Conservation (phyloP, 2,797 vertebrate species). For the Eulemur coronatus region DNA sequence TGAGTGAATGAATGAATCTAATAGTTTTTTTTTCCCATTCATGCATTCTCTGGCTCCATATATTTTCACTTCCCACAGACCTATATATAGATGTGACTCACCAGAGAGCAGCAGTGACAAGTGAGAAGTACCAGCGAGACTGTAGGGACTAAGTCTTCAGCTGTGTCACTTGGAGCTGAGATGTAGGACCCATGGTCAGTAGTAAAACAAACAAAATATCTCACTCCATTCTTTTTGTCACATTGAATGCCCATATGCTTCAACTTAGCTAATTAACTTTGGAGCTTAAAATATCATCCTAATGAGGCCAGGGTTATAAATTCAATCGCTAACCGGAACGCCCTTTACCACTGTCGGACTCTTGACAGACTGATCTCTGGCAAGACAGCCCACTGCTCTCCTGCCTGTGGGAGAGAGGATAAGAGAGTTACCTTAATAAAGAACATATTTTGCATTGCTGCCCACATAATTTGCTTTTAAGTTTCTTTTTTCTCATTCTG, state of each 20-base stretch:
- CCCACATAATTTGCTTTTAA: not conserved
- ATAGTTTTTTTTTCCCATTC: not conserved
- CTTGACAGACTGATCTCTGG: not conserved
- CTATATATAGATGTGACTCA: not conserved
- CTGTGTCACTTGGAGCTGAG: not conserved
- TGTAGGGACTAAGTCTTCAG: not conserved
- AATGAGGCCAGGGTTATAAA: not conserved
- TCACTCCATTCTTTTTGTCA: not conserved
- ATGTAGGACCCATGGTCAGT: not conserved
- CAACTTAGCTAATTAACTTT: not conserved
- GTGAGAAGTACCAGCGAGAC: not conserved
- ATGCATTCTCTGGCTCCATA: not conserved
- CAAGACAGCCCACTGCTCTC: not conserved
- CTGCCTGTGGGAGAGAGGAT: not conserved
- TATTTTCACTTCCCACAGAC: not conserved
- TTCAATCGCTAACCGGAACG: not conserved
- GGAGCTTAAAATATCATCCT: not conserved
- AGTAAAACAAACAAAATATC: not conserved
- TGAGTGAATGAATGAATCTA: not conserved
- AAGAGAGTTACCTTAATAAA: not conserved
- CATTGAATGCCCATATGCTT: not conserved
- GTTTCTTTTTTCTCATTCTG: conserved; percentile 14
- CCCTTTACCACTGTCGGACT: not conserved
- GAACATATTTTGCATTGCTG: not conserved
- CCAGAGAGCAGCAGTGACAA: not conserved